Evolutionary conservation across 2,113 vertebrate genomes (phyloP).

Genomic region (Crotalus horridus): DNA sequence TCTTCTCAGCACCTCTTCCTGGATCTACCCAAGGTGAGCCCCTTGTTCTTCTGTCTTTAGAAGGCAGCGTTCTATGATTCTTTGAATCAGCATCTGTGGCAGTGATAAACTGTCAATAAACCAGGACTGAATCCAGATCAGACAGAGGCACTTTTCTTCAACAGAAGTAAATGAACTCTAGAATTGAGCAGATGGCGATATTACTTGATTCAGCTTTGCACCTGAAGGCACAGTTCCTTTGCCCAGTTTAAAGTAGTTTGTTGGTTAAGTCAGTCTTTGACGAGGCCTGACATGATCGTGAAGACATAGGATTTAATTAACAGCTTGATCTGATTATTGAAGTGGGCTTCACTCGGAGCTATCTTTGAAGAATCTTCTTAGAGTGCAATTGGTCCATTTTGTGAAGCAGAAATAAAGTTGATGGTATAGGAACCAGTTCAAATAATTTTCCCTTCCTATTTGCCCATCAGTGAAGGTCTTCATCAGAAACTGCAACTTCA

Average conservation of each 20-base stretch:
- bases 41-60: conserved; percentile 19
- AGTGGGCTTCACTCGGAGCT: not conserved
- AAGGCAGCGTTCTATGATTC: not conserved
- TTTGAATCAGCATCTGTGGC: not conserved
- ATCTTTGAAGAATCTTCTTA: not conserved
- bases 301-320: not conserved
- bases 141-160: not conserved
- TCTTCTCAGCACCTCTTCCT: conserved; percentile 91
- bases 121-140: not conserved
- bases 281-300: not conserved
- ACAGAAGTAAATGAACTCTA: not conserved
- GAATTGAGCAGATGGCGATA: not conserved
- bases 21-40: conserved; percentile 85
- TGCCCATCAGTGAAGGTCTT: not conserved
- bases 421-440: not conserved
- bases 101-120: not conserved
- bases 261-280: not conserved
- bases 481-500: not conserved
- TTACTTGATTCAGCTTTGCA: not conserved
- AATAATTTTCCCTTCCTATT: not conserved
- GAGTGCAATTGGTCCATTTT: not conserved
- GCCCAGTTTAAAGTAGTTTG: not conserved
- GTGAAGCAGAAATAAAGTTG: not conserved
- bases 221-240: not conserved
- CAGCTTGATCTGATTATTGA: not conserved